Conservation (phyloP, 2,888 invertebrate species). For the Empis stercorea region DNA sequence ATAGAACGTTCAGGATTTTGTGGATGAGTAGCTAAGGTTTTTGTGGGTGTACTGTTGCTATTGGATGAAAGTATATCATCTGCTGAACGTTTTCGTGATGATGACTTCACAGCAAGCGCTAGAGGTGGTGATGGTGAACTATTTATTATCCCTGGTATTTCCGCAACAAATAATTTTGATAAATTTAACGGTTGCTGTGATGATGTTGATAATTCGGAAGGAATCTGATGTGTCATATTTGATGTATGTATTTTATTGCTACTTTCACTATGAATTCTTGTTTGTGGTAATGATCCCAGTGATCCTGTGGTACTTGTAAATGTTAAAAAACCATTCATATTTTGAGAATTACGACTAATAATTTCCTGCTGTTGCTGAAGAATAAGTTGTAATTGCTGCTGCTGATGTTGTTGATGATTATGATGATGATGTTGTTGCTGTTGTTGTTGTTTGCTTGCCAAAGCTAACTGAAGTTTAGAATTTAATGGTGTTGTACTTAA, state of each 20-base stretch:
- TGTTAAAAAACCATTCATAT: neutral
- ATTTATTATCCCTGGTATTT: too few species aligned
- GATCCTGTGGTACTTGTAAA: neutral
- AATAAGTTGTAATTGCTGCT: conserved; percentile 16
- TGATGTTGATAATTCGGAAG: too few species aligned
- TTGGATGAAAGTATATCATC: conserved; percentile 13
- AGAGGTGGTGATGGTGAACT: conserved; percentile 25
- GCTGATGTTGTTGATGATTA: conserved; percentile 9
- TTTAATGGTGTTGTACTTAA: neutral
- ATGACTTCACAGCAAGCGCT: conserved; percentile 6
- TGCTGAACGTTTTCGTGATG: conserved; percentile 18
- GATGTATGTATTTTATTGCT: too few species aligned
- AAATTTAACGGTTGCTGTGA: conserved; percentile 41
- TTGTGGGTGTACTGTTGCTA: conserved; percentile 10
- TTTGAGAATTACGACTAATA: neutral
- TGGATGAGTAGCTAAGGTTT: conserved; percentile 38
- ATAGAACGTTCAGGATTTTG: conserved; percentile 55
- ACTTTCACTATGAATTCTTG: too few species aligned
- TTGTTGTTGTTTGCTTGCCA: conserved; percentile 3
- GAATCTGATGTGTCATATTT: too few species aligned
- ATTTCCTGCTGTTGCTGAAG: conserved; percentile 5
- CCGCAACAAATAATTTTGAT: conserved; percentile 16
- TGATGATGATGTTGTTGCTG: conserved; percentile 13
- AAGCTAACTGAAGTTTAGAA: neutral
- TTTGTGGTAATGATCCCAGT: too few species aligned